Base-by-base conservation (phyloP, 2,888 invertebrate genomes). In the Athalia cordata region DNA sequence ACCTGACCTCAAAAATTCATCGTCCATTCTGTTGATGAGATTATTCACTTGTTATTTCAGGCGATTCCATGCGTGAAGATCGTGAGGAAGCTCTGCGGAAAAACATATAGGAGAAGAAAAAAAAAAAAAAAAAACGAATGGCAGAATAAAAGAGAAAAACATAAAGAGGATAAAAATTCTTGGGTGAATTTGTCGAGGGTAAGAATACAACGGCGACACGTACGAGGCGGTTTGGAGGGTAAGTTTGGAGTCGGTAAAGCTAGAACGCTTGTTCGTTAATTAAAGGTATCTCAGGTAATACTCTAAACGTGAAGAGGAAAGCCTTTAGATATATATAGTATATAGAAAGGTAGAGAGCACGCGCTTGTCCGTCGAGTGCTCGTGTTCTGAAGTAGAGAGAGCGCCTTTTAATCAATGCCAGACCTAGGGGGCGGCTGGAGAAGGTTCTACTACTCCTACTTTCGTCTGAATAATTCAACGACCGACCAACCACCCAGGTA, bases 371-470 rank as follows among this genome's bases (percentile, higher is more conserved):
- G 64, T 45, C 7, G 7, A 43, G 8, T 3, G 72, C 52, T 15
- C 45, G 45, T 59, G 52, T 59, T 59, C 76, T 47, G 67, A 65
- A 77, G 50, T 77, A 52, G 77, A 68, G 77, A 74, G 72, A 66
- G 64, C 78, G 80, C 80, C 81, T 82, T 82, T 82, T 82, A 82
- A 82, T 82, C 82, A 82, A 82, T 81, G 81, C 82, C 81, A 80
- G 82, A 82, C 82, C 82, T 82, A 79, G 81, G 80, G 79, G 72
- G 57, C 57, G 52, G 52, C 52, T 7, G 29, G 29, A 29, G 72
- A n/a, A 72, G 72, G 72, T 72, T 72, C 59, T 47, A 9, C 72
- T 57, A 72, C 59, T 47, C 9, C 72, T 57, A 72, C 72, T 80
- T 75, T 74, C 72, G 80, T 81, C 79, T 82, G 82, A 82, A 82